Conservation (phyloP, 37 sponge, comb jelly and placozoan species). For the Mnemiopsis leidyi region DNA sequence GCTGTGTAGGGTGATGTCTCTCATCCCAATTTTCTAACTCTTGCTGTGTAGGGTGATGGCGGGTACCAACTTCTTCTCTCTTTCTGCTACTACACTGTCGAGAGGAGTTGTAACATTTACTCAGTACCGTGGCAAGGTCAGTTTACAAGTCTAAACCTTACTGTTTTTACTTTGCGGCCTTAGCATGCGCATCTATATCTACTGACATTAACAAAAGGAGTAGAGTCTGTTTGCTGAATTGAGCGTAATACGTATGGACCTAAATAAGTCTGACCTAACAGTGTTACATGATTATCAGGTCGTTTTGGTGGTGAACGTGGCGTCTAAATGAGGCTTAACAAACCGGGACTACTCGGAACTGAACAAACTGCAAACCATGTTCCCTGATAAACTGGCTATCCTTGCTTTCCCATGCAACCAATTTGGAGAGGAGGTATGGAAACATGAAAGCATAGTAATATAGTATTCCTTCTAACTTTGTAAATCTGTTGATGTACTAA, state of each 20-base stretch:
- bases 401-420: conserved; percentile 63
- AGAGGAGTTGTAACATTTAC: background rate
- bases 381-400: conserved; percentile 27
- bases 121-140: conserved; percentile 41
- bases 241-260: no score
- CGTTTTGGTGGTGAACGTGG: conserved; percentile 41
- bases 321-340: conserved; percentile 50
- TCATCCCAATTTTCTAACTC: background rate
- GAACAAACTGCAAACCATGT: conserved; percentile 40
- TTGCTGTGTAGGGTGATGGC: conserved; percentile 18
- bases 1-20: no score
- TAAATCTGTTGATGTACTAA: no score
- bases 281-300: no score
- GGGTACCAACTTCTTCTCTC: conserved; percentile 16
- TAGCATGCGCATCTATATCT: no score
- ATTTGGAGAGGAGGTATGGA: conserved; percentile 51
- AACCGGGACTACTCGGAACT: conserved; percentile 53
- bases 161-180: no score
- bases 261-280: no score
- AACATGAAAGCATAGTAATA: no score
- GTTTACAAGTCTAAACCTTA: no score
- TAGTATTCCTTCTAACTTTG: background rate
- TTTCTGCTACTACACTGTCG: background rate
- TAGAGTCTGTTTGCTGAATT: no score
- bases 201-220: no score